Percentiles rank a stretch among this genome's conserved stretches.
Conservation (phyloP, 2,113 vertebrate species). For the Shinisaurus crocodilurus region DNA sequence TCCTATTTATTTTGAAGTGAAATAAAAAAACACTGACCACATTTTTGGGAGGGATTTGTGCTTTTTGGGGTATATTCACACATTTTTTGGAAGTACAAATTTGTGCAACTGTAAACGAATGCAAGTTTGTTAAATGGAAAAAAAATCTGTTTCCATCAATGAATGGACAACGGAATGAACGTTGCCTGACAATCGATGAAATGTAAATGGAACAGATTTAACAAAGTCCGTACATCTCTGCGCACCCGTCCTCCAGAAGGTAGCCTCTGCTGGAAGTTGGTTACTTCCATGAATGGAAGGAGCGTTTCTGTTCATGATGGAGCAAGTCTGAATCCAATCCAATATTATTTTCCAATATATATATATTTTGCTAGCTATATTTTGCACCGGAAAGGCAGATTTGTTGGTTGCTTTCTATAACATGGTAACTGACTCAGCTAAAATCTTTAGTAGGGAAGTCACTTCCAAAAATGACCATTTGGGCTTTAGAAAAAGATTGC, state of each 20-base stretch:
- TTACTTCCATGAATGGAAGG: not conserved
- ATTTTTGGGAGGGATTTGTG: no score
- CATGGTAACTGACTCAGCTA: not conserved
- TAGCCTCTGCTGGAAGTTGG: not conserved
- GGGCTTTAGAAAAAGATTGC: not conserved
- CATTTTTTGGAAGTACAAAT: no score
- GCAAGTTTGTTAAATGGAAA: no score
- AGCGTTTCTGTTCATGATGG: not conserved
- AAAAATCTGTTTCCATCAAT: no score
- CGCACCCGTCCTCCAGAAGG: not conserved
- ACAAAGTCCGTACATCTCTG: no score
- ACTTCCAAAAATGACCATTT: not conserved
- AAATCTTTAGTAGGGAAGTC: not conserved
- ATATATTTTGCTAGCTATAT: not conserved
- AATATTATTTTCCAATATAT: not conserved
- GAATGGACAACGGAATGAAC: no score
- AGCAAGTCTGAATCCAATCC: no score
- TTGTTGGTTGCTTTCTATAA: not conserved
- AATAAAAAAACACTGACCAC: no score
- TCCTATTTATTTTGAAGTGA: not conserved
- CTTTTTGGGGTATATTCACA: no score
- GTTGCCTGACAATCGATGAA: no score
- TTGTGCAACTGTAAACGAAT: no score
- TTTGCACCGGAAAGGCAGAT: not conserved
- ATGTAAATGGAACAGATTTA: no score